These are phyloP conservation scores for Stegodyphus dumicola DNA, from an alignment of 1,140 invertebrate genomes.

Conservation along the genomic window DNA sequence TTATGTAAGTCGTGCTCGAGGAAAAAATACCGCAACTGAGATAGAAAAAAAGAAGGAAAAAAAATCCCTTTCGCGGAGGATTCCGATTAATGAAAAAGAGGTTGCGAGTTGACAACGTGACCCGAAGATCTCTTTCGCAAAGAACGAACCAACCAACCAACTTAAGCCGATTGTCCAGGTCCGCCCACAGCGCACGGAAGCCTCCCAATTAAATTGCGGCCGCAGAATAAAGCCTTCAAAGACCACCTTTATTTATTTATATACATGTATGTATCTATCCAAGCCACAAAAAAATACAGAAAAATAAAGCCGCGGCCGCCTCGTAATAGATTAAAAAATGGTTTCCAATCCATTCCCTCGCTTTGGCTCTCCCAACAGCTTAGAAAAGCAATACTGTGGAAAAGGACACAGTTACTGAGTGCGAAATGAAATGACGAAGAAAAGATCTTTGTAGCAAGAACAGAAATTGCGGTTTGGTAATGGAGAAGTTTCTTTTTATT, in stretches of 20 bases:
- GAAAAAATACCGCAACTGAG: too few relatives aligned
- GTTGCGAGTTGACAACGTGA: conserved; percentile 52
- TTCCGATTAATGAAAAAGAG: conserved; percentile 56
- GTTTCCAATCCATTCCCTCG: neutral
- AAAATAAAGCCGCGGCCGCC: conserved; percentile 38
- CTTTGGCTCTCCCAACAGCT: neutral
- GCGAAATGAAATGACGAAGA: conserved; percentile 19
- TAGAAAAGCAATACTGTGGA: conserved; percentile 31
- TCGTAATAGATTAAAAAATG: conserved; percentile 53
- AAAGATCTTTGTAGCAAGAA: neutral
- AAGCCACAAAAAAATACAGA: neutral
- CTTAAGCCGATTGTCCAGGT: conserved; percentile 45
- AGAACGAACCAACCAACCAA: conserved; percentile 25
- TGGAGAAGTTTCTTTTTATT: too few relatives aligned
- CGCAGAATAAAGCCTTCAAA: conserved; percentile 47
- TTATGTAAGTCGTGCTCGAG: neutral
- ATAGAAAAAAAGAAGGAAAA: neutral
- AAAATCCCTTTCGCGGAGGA: conserved; percentile 1
- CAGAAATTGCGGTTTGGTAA: too few relatives aligned
- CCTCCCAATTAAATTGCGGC: conserved; percentile 56
- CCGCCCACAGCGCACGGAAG: conserved; percentile 9
- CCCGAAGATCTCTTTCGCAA: conserved; percentile 17
- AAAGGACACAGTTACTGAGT: conserved; percentile 5
- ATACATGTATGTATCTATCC: neutral
- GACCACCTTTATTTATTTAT: conserved; percentile 54